Conservation (phyloP, 2,888 invertebrate genomes). For the Epistrophe grossulariae region DNA sequence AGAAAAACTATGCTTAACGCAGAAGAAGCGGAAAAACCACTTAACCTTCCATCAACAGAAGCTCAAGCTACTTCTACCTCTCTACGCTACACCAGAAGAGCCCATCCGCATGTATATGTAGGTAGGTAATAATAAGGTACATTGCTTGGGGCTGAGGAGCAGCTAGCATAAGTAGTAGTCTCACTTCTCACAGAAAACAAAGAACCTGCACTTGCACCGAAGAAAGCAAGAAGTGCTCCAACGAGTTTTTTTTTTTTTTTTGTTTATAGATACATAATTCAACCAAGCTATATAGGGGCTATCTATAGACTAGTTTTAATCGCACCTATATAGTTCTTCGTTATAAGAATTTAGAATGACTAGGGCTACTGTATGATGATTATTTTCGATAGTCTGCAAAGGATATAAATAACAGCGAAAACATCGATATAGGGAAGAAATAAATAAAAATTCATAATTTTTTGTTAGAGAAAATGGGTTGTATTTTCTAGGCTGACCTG, state of each 20-base stretch:
- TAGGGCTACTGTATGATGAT: slow-evolving; percentile 35
- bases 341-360: background rate
- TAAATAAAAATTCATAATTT: slow-evolving; percentile 29
- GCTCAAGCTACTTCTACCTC: slow-evolving; percentile 20
- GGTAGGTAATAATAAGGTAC: slow-evolving; percentile 43
- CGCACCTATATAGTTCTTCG: slow-evolving; percentile 43
- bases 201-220: slow-evolving; percentile 48
- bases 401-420: slow-evolving; percentile 34
- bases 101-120: slow-evolving; percentile 3
- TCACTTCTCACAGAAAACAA: slow-evolving; percentile 38
- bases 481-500: background rate
- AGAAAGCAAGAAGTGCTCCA: slow-evolving; percentile 55
- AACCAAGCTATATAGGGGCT: slow-evolving; percentile 10
- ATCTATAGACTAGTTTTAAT: slow-evolving; percentile 40
- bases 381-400: slow-evolving; percentile 52
- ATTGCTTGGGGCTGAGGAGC: slow-evolving; percentile 38
- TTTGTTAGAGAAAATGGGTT: slow-evolving; percentile 26
- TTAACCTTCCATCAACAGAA: slow-evolving; percentile 69
- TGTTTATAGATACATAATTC: background rate
- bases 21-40: slow-evolving; percentile 73
- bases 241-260: slow-evolving; percentile 45
- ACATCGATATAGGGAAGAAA: slow-evolving; percentile 30
- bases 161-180: background rate
- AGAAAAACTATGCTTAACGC: slow-evolving; percentile 50
- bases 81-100: slow-evolving; percentile 4